Conservation (phyloP, 1,140 invertebrate species). For the Platorchestia sp. region DNA sequence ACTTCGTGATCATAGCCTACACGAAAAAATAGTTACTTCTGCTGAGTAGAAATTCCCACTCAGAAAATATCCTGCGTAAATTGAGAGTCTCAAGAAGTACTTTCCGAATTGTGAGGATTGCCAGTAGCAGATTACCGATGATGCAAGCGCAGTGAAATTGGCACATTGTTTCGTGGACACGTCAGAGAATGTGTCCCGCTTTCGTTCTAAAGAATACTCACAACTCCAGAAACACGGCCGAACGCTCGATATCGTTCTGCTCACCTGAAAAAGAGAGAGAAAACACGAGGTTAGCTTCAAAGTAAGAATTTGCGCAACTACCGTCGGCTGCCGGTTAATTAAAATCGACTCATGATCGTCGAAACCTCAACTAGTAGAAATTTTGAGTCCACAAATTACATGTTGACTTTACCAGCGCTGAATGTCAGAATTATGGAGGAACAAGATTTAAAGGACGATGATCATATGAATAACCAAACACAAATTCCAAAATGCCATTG, state of each 20-base stretch:
- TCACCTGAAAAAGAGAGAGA: not conserved
- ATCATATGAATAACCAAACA: not conserved
- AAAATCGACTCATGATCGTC: not conserved
- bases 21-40: not conserved
- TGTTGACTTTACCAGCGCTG: no score
- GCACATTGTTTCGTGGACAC: not conserved
- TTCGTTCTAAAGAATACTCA: not conserved
- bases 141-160: not conserved
- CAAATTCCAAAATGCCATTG: not conserved
- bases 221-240: not conserved
- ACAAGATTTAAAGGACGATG: not conserved
- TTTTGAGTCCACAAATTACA: not conserved
- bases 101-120: not conserved
- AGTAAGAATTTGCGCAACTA: not conserved
- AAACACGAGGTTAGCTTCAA: not conserved
- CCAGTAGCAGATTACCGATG: not conserved
- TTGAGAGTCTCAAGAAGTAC: not conserved
- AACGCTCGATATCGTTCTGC: not conserved
- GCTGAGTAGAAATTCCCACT: not conserved
- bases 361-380: not conserved
- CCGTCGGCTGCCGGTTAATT: not conserved
- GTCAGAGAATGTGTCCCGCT: not conserved
- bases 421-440: not conserved
- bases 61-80: not conserved
- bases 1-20: not conserved